Base-by-base conservation (phyloP, 1,140 invertebrate species). In the Steinernema feltiae region DNA sequence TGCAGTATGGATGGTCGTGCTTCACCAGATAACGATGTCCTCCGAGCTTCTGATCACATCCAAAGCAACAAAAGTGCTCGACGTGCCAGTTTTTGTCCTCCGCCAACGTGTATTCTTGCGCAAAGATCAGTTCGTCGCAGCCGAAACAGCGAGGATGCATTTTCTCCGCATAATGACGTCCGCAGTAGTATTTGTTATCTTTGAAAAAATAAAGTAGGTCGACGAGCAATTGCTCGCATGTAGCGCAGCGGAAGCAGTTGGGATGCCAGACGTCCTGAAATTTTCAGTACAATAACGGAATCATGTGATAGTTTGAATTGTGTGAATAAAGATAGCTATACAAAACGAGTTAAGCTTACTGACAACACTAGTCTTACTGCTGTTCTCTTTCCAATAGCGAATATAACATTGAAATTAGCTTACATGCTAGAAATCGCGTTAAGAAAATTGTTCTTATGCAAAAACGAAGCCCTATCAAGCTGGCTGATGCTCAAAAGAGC, bases 161-260 rank as follows among this genome's bases (percentile, higher is more conserved):
- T 27, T 92, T 90, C 81, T 92, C 91, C 0, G 93, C 93, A 85
- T 94, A 91, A 88, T 96, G 93, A 79, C 94, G 90, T 18, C 92
- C 93, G 84, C 94, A 97, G 84, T 93, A 95, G 46, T 96, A 90
- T 81, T 93, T 91, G 0, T 90, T 91, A 78, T 93, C 91, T 79
- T 93, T 90, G 85, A 91, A 94, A 88, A 95, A 95, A 85, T 97
- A 95, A 17, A 95, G 91, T 48, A 95, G 89, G 88, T 96, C 94
- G 0, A 92, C 93, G 27, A 97, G 87, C 2, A 94, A 88, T 86
- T 96, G 93, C 63, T 92, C 90, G 82, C 93, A 95, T 31, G 90
- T 91, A 75, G 89, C 88, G 83, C 94, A 96, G 80, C 91, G 90
- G 83, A 96, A 96, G 83, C 94, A 96, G 30, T 78, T 30, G 77